Evolutionary conservation across 2,113 vertebrate species (phyloP), one percentile per base, ranked within the genome.

Genomic region (Odontesthes bonariensis): DNA sequence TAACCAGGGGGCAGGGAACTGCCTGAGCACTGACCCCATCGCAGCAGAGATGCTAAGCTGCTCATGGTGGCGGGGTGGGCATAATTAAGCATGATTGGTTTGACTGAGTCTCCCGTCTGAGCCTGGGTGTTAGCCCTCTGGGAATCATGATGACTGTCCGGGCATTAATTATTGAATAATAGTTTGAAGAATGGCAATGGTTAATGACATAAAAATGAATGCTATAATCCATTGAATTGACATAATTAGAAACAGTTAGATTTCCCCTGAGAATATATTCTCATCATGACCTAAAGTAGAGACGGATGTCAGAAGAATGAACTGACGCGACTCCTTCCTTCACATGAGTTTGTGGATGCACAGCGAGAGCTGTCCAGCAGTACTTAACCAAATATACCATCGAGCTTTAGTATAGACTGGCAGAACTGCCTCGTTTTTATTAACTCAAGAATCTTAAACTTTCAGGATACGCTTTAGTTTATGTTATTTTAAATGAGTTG

Each of bases 161-260:
- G 55, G 54, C 75, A 82, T 89, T 90, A 86, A 90, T 92, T 87
- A 92, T 88, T 86, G 81, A 91, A 84, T 84, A 79, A 89, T 54
- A 86, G 77, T 82, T 69, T 82, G 83, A 57, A 52, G 82, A 86
- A 77, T 61, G 75, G 80, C 66, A 65, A 58, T 64, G 76, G 86
- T 75, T 91, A 88, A 88, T 81, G 79, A 82, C 63, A 73, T 67
- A 9, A 88, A 49, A 90, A 84, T 85, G 83, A 86, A 85, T 40
- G 73, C 80, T 59, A 79, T 84, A 88, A 90, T 85, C 84, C 79
- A 80, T 67, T 84, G 84, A 80, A 77, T 44, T 85, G 86, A 84
- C 87, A 83, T 91, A 69, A 91, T 90, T 87, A 86, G 83, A 84
- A 85, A 87, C 54, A 58, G 77, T 44, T 55, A 91, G 83, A 87